Evolutionary conservation across 2,888 invertebrate genomes (phyloP).

Genomic region (Acrobasis suavella): DNA sequence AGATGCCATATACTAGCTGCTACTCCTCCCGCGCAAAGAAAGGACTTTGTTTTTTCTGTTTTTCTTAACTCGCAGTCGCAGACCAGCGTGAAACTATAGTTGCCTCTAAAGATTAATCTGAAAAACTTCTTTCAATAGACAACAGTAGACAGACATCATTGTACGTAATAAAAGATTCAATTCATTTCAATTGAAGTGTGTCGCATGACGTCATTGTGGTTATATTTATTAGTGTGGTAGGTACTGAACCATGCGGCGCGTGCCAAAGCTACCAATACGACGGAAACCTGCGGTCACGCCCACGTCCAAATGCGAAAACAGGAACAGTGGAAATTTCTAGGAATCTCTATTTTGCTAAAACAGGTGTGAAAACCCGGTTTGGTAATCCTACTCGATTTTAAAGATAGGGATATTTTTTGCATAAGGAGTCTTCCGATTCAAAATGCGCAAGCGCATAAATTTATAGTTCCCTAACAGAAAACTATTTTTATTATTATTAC

Average conservation of each 20-base stretch:
- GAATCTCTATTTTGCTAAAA: not conserved
- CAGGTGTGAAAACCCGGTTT: not conserved
- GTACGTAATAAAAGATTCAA: constrained; percentile 4
- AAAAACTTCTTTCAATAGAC: not conserved
- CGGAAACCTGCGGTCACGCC: constrained; percentile 40
- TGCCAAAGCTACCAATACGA: constrained; percentile 43
- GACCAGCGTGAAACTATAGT: too few relatives aligned
- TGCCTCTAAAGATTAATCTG: not conserved
- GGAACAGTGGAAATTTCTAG: not conserved
- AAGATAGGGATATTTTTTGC: too few relatives aligned
- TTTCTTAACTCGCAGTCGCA: too few relatives aligned
- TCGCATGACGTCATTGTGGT: constrained; percentile 41
- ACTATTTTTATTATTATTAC: too few relatives aligned
- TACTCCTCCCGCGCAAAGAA: too few relatives aligned
- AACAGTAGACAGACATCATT: not conserved
- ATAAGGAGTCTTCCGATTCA: too few relatives aligned
- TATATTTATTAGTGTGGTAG: constrained; percentile 33
- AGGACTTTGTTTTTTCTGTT: too few relatives aligned
- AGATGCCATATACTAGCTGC: too few relatives aligned
- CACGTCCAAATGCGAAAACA: not conserved
- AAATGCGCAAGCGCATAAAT: too few relatives aligned
- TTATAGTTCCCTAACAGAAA: too few relatives aligned
- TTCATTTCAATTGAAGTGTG: constrained; percentile 25
- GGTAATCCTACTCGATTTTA: not conserved
- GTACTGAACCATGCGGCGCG: constrained; percentile 30